Evolutionary conservation across 2,888 invertebrate genomes (phyloP), one percentile per base, ranked within the genome.

Genomic region (Sphecodes monilicornis): DNA sequence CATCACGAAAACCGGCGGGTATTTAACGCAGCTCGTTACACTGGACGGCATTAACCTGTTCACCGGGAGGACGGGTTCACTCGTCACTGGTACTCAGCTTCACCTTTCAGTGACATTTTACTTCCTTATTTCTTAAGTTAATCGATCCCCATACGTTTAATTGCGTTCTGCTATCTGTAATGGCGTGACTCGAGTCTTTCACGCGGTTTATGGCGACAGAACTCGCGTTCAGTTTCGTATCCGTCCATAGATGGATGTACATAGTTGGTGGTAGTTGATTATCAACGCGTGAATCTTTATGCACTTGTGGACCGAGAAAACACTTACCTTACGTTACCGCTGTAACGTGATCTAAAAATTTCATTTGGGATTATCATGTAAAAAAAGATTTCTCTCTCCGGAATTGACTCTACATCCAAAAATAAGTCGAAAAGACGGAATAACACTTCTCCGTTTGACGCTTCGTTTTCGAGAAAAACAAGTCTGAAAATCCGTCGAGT

Each of bases 1-100:
- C 60, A 60, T 60, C 60, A 60, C 60, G 60, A 60, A 60, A 60
- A 60, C 60, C 60, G 60, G 60, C 60, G 60, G 60, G 60, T 60
- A 60, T 60, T 60, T 60, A 57, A 70, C 64, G 36, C 22, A 13
- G 76, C 36, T 26, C 76, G 73, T 57, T n/a, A 36, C 32, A 50
- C 29, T 41, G 39, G 11, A 13, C 66, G 68, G 60, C 32, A 68
- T 76, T 50, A 46, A 43, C 76, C 36, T 66, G 64, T 29, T 32
- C 64, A 36, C 32, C 60, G 16, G 60, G 60, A 60, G 29, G 60
- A 29, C 60, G 60, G 16, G 60, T 29, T 60, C 60, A 29, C 60
- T 60, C 60, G 29, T 29, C 60, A 29, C 13, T 29, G 60, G 60
- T 16, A 16, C 57, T 16, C 29, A 16, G 57, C 57, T 60, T 60